These are phyloP conservation scores for Taenioides sp. DNA, from an alignment of 2,797 vertebrate species.

Conservation along the genomic window DNA sequence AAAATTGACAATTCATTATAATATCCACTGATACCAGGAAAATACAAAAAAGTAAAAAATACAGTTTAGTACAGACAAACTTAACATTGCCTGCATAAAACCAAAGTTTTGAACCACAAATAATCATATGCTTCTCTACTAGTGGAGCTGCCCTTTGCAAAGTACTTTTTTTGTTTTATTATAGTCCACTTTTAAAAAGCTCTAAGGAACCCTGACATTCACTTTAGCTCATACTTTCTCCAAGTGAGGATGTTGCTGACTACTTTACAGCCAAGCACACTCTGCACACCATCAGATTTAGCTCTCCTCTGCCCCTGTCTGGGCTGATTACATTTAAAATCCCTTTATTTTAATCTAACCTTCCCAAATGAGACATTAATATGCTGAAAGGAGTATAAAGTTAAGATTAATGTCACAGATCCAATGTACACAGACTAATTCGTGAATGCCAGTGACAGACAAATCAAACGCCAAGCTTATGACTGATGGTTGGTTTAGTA, in stretches of 20 bases:
- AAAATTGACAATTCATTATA: too few relatives aligned
- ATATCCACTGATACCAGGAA: too few relatives aligned
- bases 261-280: slow-evolving; percentile 18
- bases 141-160: slow-evolving; percentile 5
- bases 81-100: not conserved
- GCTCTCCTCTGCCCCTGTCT: slow-evolving; percentile 29
- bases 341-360: slow-evolving; percentile 17
- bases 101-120: not conserved
- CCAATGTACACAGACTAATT: slow-evolving; percentile 61
- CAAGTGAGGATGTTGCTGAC: slow-evolving; percentile 7
- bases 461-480: slow-evolving; percentile 52
- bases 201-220: slow-evolving; percentile 19
- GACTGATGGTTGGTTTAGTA: slow-evolving; percentile 62
- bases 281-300: slow-evolving; percentile 26
- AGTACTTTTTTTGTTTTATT: slow-evolving; percentile 4
- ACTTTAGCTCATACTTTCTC: slow-evolving; percentile 10
- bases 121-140: not conserved
- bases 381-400: slow-evolving; percentile 38
- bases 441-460: slow-evolving; percentile 57
- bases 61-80: not conserved
- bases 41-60: not conserved
- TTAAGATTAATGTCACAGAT: slow-evolving; percentile 50
- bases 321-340: slow-evolving; percentile 39
- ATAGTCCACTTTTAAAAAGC: slow-evolving; percentile 9
- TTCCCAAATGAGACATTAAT: slow-evolving; percentile 41